Percentiles rank a stretch among this genome's conserved stretches.
Conservation (phyloP, 2,888 invertebrate genomes). For the Drosophila mercatorum region DNA sequence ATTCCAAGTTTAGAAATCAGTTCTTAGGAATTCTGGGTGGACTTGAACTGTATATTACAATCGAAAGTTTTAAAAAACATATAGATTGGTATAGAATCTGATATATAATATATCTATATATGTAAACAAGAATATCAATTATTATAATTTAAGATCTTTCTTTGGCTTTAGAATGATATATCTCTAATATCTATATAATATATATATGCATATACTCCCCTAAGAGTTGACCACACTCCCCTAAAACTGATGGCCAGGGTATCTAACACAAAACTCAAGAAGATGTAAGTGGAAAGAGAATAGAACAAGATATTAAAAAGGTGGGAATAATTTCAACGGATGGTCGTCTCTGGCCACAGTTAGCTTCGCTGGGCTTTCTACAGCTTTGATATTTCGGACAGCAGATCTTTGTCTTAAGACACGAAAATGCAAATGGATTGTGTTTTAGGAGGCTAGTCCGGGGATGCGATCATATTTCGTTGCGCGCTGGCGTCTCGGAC, state of each 20-base stretch:
- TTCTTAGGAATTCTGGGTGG: too few relatives aligned
- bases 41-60: too few relatives aligned
- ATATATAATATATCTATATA: too few relatives aligned
- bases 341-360: slow-evolving; percentile 17
- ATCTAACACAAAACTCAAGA: slow-evolving; percentile 24
- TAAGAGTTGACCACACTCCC: neutral
- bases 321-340: slow-evolving; percentile 72
- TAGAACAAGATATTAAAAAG: slow-evolving; percentile 54
- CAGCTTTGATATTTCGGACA: slow-evolving; percentile 11
- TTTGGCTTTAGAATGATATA: too few relatives aligned
- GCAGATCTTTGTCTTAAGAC: slow-evolving; percentile 42
- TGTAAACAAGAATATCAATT: too few relatives aligned
- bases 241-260: neutral
- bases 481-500: slow-evolving; percentile 3
- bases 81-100: too few relatives aligned
- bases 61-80: too few relatives aligned
- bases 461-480: slow-evolving; percentile 58
- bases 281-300: slow-evolving; percentile 24
- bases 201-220: too few relatives aligned
- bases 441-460: slow-evolving; percentile 59
- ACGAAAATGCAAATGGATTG: slow-evolving; percentile 71
- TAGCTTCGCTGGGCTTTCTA: slow-evolving; percentile 55
- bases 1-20: too few relatives aligned
- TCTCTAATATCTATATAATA: too few relatives aligned
- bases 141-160: too few relatives aligned